Base-by-base conservation (phyloP, 1,140 invertebrate genomes). In the Aphelinus certus region DNA sequence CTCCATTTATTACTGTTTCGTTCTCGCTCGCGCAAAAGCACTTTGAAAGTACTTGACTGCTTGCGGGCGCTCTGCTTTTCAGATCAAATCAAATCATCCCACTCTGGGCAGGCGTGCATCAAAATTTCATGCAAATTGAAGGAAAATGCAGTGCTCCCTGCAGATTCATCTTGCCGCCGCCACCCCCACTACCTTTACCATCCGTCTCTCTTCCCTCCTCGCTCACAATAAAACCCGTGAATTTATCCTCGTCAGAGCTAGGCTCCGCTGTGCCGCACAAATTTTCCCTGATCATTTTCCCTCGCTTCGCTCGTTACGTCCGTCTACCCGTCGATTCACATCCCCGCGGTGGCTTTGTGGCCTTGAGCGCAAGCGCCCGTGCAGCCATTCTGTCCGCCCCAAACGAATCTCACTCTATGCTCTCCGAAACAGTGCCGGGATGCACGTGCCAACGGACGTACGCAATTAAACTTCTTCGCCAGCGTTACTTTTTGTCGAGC, bases 101-200 rank as follows among this genome's bases (percentile, higher is more conserved):
- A 47, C 47, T 53, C 26, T 47, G 55, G n/a, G 42, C 56, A 6
- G 49, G 10, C 55, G 62, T 46, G 46, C 64, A 67, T 66, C 49
- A 67, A 69, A 74, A 74, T 69, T 69, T 74, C 53, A 75, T 75
- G 67, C 67, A 75, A 75, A 75, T 75, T 75, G 67, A 75, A 75
- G 64, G 67, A 75, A 70, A 75, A 75, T 74, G 65, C 61, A 65
- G 53, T 1, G n/a, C 6, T 1, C 26, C 57, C 57, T 60, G 26
- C 26, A 26, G 26, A 26, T 26, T 26, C 26, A 26, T 26, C 26
- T 26, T 26, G 26, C 26, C 26, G 26, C 26, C 26, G 26, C 26
- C 26, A 26, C 26, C 26, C 26, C 26, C 26, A 26, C n/a, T 42
- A 2, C 1, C 60, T 55, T 26, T 45, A 51, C 42, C 62, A 10